A percentile compares a stretch with the other conserved stretches of the same genome.
Evolutionary conservation across 1,140 invertebrate species (phyloP).

Genomic region (Hermetia illucens): DNA sequence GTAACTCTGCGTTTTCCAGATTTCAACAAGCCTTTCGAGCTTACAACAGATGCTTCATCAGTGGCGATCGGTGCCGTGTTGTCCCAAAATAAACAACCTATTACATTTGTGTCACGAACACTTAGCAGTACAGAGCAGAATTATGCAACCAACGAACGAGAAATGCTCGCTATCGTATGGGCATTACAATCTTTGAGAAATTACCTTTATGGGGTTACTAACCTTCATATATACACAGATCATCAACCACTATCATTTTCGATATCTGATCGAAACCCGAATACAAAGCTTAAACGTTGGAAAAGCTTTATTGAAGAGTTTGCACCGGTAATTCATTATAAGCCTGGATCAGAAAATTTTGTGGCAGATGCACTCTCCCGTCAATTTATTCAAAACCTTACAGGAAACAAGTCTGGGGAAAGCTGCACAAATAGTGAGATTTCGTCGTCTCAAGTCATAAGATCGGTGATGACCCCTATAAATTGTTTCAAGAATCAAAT

Average conservation of each 20-base stretch:
- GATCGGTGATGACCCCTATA: no score
- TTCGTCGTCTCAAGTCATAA: no score
- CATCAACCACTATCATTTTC: conserved; percentile 35
- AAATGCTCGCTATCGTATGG: no score
- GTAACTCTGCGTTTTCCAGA: no score
- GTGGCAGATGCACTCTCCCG: conserved; percentile 23
- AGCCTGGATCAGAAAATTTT: conserved; percentile 23
- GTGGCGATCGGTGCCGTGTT: no score
- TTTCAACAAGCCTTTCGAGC: no score
- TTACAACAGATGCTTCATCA: no score
- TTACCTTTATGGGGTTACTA: conserved; percentile 28
- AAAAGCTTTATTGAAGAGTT: conserved; percentile 31
- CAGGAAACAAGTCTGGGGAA: no score
- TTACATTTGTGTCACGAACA: conserved; percentile 9
- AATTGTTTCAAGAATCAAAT: no score
- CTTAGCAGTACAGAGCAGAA: conserved; percentile 23
- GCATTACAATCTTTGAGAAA: no score
- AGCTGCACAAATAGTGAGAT: no score
- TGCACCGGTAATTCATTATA: conserved; percentile 25
- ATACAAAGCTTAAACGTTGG: conserved; percentile 35
- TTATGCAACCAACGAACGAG: conserved; percentile 33
- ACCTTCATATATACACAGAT: conserved; percentile 36
- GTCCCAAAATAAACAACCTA: conserved; percentile 5
- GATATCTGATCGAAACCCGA: conserved; percentile 29
- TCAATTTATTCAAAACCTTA: no score